Percentiles rank a stretch among this genome's conserved stretches.
These are phyloP conservation scores for Hydriomena furcata DNA, from an alignment of 2,888 invertebrate species.

Conservation along the genomic window DNA sequence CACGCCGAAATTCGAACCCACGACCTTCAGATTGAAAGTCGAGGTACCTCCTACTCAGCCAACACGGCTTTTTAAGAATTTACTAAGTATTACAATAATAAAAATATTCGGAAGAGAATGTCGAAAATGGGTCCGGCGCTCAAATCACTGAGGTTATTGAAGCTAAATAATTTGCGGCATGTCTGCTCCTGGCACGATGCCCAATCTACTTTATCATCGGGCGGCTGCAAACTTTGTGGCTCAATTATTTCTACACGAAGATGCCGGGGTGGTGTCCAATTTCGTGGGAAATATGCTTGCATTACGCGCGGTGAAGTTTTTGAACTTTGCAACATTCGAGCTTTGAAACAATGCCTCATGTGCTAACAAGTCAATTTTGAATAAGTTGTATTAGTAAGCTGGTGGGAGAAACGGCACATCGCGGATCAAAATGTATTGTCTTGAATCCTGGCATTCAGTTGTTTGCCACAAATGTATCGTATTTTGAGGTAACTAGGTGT, in stretches of 20 bases:
- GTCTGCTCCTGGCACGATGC: slow-evolving; percentile 18
- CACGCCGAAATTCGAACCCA: no score
- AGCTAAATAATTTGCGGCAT: slow-evolving; percentile 21
- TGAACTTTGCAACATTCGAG: slow-evolving; percentile 10
- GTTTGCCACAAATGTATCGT: no score
- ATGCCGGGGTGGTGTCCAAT: slow-evolving; percentile 22
- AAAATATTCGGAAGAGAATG: neutral
- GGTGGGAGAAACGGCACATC: no score
- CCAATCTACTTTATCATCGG: slow-evolving; percentile 23
- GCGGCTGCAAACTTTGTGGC: slow-evolving; percentile 24
- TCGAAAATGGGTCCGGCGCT: slow-evolving; percentile 2
- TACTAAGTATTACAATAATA: neutral
- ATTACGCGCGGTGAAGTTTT: slow-evolving; percentile 11
- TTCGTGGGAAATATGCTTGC: slow-evolving; percentile 23
- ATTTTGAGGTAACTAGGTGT: no score
- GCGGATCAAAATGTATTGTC: no score
- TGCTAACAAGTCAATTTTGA: slow-evolving; percentile 1
- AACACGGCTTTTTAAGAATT: no score
- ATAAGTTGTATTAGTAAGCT: no score
- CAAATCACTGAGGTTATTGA: slow-evolving; percentile 13
- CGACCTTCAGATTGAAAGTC: no score
- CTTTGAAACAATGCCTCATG: neutral
- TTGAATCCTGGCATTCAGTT: no score
- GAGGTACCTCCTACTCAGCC: no score
- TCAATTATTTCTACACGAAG: slow-evolving; percentile 29